Conservation (phyloP, 2,888 invertebrate species). For the Cheilosia scutellata region DNA sequence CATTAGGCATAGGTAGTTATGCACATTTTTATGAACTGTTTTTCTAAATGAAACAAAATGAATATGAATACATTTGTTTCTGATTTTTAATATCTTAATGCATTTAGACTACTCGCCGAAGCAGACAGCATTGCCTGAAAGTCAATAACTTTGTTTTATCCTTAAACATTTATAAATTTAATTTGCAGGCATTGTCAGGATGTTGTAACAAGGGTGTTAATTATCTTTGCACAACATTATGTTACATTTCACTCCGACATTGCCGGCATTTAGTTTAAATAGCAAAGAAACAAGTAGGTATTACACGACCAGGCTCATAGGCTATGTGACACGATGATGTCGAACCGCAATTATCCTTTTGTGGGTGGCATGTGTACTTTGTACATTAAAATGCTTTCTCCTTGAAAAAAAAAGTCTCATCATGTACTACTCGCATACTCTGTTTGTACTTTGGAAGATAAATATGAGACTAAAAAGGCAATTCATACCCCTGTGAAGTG, state of each 20-base stretch:
- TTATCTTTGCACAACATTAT: constrained; percentile 50
- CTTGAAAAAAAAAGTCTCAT: not conserved
- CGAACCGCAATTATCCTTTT: constrained; percentile 57
- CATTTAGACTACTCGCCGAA: too few species aligned
- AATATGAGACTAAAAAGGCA: constrained; percentile 41
- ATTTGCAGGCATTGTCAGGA: constrained; percentile 34
- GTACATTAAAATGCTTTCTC: not conserved
- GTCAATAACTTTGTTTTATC: too few species aligned
- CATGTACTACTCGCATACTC: constrained; percentile 31
- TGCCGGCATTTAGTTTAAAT: constrained; percentile 46
- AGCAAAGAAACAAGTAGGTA: constrained; percentile 46
- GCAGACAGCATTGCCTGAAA: too few species aligned
- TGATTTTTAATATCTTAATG: too few species aligned
- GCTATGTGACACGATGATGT: constrained; percentile 34
- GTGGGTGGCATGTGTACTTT: constrained; percentile 50
- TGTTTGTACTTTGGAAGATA: constrained; percentile 38
- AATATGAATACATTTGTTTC: too few species aligned
- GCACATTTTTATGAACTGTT: too few species aligned
- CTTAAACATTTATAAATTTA: constrained; percentile 42
- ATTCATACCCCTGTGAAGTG: constrained; percentile 2
- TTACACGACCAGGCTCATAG: constrained; percentile 33
- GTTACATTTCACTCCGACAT: constrained; percentile 44
- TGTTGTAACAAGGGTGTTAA: constrained; percentile 64
- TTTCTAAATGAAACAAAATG: too few species aligned
- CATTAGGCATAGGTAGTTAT: too few species aligned